Base-by-base conservation (phyloP, 2,888 invertebrate genomes). In the Tinea semifulvella region DNA sequence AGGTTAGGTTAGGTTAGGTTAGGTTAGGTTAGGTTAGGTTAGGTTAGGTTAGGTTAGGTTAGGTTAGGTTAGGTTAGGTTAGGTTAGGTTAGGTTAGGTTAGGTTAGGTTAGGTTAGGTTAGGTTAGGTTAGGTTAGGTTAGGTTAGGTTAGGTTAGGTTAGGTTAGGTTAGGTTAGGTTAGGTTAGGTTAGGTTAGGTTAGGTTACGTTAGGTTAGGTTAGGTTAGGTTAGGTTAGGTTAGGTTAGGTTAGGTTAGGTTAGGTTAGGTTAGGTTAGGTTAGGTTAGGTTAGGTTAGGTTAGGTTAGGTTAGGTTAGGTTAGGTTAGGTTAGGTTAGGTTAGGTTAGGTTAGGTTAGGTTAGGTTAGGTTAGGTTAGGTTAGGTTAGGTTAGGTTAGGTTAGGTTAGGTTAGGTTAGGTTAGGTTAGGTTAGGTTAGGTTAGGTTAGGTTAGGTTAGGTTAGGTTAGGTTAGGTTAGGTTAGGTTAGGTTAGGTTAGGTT, bases 201-300 rank as follows among this genome's bases (percentile, higher is more conserved):
- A 43, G 42, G 42, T 43, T 43, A 43, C 26, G 42, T 43, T 43
- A 43, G 42, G 42, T 43, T 43, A 43, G 42, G 42, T 43, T 43
- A 43, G 42, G 42, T 43, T 43, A 43, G 43, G 43, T 42, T 42
- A 43, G 43, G 43, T 43, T 43, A 43, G 43, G 43, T 43, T 43
- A 43, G 43, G 43, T 43, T 43, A 43, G 43, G 43, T 43, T 43
- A 43, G 43, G 43, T 43, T 43, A 31, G 43, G 43, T 43, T 43
- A 43, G 43, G 43, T 43, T 43, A 43, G 43, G 43, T 43, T 43
- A 43, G 43, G 43, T 43, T 43, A 43, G 43, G 43, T 42, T 42
- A 42, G 43, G 43, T 43, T 43, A 43, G 43, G 43, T 43, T 43
- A 43, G 43, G 43, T 43, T 43, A 43, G 43, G 43, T 43, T 43